phyloP scores from a whole-genome alignment of 92 coral and sea anemone genomes.

The Zoanthus sociatus region DNA sequence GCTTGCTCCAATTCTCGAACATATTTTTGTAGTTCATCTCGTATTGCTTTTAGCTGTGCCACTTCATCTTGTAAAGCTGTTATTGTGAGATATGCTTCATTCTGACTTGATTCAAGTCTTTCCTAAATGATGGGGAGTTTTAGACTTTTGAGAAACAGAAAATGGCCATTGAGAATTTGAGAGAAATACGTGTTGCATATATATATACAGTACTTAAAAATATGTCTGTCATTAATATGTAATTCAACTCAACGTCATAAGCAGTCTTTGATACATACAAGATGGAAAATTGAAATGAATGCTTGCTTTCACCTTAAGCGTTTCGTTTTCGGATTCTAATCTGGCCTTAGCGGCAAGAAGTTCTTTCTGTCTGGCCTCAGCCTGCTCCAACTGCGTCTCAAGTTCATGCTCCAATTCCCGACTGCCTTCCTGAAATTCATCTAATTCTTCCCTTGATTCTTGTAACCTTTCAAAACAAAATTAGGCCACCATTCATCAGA shows the following conservation, averaged over 20 bases:
- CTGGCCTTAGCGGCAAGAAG: constrained; percentile 91
- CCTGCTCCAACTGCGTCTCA: constrained; percentile 98
- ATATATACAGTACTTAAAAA: constrained; percentile 43
- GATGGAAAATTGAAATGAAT: constrained; percentile 15
- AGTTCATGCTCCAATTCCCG: constrained; percentile 98
- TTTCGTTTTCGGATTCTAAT: constrained; percentile 95
- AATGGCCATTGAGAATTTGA: constrained; percentile 10
- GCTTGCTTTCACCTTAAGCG: constrained; percentile 83
- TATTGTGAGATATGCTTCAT: constrained; percentile 95
- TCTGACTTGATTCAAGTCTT: constrained; percentile 96
- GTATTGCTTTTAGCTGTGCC: constrained; percentile 97
- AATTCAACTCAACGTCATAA: constrained; percentile 70
- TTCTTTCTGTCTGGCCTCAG: constrained; percentile 99
- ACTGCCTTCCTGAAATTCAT: constrained; percentile 99
- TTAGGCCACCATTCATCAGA: constrained; percentile 49
- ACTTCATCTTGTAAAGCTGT: constrained; percentile 97
- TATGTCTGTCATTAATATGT: constrained; percentile 74
- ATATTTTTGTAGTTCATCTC: constrained; percentile 95
- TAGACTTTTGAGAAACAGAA: not conserved
- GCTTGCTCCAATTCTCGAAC: constrained; percentile 99
- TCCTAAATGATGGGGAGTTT: constrained; percentile 64
- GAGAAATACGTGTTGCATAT: constrained; percentile 47
- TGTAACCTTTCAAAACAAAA: constrained; percentile 81
- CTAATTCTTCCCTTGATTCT: constrained; percentile 99
- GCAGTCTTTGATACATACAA: constrained; percentile 45